Evolutionary conservation across 2,888 invertebrate species (phyloP), one percentile per base, ranked within the genome.

Genomic region (Epinotia bilunana): DNA sequence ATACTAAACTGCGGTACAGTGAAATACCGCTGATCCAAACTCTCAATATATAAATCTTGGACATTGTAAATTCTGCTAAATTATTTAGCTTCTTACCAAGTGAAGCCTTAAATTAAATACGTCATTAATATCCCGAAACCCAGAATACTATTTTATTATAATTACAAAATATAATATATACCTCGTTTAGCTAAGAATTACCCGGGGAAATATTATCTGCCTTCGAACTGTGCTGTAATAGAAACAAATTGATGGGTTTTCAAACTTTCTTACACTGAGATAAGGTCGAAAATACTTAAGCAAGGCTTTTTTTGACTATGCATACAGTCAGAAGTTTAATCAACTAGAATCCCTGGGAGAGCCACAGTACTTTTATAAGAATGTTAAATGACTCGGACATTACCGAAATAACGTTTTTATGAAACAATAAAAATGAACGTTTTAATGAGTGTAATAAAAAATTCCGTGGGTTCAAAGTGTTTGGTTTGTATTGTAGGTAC

Each of bases 91-190:
- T 5, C 49, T 12, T 13, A 49, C 13, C 49, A 49, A 49, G 16
- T 16, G 12, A 60, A 28, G 28, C 20, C 60, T 28, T 16, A 2
- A 6, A 20, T 61, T 33, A 60, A 9, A n/a, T 83, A 76, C 78
- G 84, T 87, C 85, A 84, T 63, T 74, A 67, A 23, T 61, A 73
- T 65, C 60, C 43, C 39, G 39, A 16, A 63, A 65, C 53, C 18
- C 55, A 39, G 60, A 55, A 61, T 23, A 73, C 53, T 18, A 73
- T 73, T 53, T 61, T 12, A 18, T 74, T 57, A 63, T 62, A 69
- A 69, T 74, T 69, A 74, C 11, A 2, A 20, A 43, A 18, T 55
- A 23, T 23, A 43, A 18, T 55, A 23, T 23, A 23, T 46, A 9
- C 20, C 60, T 61, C 55, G 62, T 69, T 69, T 69, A 63, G 33